phyloP scores from a whole-genome alignment of 1,140 invertebrate species.

The Saccostrea echinata region DNA sequence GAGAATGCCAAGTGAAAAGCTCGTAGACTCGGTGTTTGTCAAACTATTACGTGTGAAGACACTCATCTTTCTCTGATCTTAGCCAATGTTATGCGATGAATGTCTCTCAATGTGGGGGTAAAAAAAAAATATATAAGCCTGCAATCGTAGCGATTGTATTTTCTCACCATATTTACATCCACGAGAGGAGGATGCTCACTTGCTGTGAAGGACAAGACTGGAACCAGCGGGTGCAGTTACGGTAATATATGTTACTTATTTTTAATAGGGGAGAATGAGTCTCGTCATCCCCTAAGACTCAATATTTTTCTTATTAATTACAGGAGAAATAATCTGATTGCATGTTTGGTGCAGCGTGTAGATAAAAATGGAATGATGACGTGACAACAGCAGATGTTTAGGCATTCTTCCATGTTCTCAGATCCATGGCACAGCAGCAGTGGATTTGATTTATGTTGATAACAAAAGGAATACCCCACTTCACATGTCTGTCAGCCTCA shows the following conservation, averaged over 20 bases:
- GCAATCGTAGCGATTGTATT: slow-evolving; percentile 14
- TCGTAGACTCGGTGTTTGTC: background rate
- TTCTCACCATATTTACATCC: slow-evolving; percentile 24
- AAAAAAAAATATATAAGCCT: background rate
- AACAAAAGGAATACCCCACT: no score
- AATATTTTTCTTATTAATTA: background rate
- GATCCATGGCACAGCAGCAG: background rate
- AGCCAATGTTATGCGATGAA: slow-evolving; percentile 22
- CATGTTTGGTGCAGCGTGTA: background rate
- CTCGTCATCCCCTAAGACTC: background rate
- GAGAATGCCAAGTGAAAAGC: background rate
- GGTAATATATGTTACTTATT: background rate
- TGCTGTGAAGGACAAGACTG: background rate
- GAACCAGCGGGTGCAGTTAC: background rate
- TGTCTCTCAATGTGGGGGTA: background rate
- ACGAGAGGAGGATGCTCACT: background rate
- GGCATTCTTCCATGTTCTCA: background rate
- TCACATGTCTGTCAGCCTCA: no score
- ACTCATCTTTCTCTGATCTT: background rate
- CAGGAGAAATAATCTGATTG: background rate
- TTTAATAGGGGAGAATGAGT: no score
- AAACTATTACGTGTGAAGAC: background rate
- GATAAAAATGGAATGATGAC: background rate
- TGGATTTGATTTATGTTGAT: no score
- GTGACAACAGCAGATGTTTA: background rate